Evolutionary conservation across 2,113 vertebrate genomes (phyloP).

Genomic region (Halcyon senegalensis): DNA sequence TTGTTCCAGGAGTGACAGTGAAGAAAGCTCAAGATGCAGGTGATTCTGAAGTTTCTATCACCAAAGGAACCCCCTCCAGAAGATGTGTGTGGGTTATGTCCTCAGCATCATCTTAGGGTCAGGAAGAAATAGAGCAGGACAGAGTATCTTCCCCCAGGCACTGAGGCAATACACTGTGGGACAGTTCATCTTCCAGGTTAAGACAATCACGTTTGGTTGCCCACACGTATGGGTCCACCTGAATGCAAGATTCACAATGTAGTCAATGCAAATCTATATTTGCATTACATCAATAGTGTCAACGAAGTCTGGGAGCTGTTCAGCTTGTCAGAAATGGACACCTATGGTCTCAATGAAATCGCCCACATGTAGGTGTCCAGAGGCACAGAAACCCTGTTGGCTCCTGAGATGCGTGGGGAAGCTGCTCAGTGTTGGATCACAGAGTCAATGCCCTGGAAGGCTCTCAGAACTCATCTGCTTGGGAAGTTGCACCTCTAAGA

Average conservation of each 20-base stretch:
- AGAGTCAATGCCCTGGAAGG: neutral
- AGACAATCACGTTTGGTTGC: neutral
- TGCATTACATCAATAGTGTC: neutral
- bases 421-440: neutral
- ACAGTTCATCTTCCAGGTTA: neutral
- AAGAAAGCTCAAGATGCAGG: neutral
- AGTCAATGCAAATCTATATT: neutral
- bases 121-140: neutral
- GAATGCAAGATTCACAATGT: neutral
- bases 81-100: rapidly evolving
- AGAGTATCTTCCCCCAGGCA: neutral
- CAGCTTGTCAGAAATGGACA: neutral
- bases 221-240: neutral
- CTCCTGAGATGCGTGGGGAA: neutral
- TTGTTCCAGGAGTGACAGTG: neutral
- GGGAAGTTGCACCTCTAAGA: neutral
- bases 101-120: neutral
- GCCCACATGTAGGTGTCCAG: neutral
- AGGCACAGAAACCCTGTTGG: neutral
- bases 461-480: neutral
- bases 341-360: neutral
- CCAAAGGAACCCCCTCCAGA: neutral
- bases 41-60: neutral
- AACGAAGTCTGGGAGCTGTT: neutral
- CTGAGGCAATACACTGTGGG: neutral